Evolutionary conservation across 1,140 invertebrate genomes (phyloP), one percentile per base, ranked within the genome.

Genomic region (honey bee (Apis mellifera)): DNA sequence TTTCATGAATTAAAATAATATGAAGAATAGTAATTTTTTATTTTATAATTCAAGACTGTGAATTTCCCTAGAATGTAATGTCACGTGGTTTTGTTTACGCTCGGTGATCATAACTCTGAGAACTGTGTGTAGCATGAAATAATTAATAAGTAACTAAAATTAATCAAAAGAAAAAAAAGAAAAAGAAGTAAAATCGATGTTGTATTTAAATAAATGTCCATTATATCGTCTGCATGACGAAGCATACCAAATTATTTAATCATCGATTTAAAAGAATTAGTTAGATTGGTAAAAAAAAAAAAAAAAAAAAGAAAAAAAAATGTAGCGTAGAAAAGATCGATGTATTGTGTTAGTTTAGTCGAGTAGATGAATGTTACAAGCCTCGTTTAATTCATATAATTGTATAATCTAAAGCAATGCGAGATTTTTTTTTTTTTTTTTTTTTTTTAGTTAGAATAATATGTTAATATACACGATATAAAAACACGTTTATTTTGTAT

Each of bases 401-500:
- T 64, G 69, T 64, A 73, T 60, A 59, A 75, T 78, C 64, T 69
- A 60, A 83, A 80, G 42, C 59, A 74, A 83, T 60, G 64, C 57
- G 78, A 82, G 59, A 71, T 52, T 83, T 69, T 52, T n/a, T n/a
- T n/a, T n/a, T n/a, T 83, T 69, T 78, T 70, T 71, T n/a, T n/a
- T n/a, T n/a, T n/a, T 83, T 69, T 78, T 70, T 71, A 66, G 62
- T 68, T 84, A 23, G 19, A 12, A 23, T 76, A 76, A 21, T 68
- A 59, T 15, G 23, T 50, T 82, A 32, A 48, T 42, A 82, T 76
- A 76, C 60, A 71, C 60, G 32, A 68, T 42, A 83, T 90, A 89
- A 84, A 89, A 84, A 90, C 89, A 90, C 91, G 81, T 91, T 92
- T 92, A 92, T 91, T 92, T 92, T 92, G n/a, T 91, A 92, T 79